Percentiles rank a stretch among this genome's conserved stretches.
phyloP scores from a whole-genome alignment of 2,888 invertebrate genomes.

The Tanytarsus gracilentus region DNA sequence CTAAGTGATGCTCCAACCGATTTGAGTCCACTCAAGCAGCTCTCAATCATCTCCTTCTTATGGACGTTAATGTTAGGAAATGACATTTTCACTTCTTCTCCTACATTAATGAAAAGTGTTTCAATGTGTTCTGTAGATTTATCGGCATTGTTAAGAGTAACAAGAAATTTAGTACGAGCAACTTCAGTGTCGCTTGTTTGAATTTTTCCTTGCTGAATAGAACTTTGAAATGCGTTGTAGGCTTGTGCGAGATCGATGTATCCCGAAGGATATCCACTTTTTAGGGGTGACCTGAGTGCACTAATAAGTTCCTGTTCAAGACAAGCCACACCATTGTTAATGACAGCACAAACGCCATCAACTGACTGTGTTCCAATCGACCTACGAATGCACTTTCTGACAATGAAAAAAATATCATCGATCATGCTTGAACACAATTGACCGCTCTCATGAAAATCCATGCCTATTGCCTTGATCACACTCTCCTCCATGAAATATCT shows the following conservation, averaged over 20 bases:
- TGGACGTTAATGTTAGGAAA: slow-evolving; percentile 52
- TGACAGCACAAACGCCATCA: slow-evolving; percentile 91
- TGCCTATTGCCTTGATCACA: slow-evolving; percentile 77
- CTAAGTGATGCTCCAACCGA: slow-evolving; percentile 44
- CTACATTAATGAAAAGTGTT: slow-evolving; percentile 69
- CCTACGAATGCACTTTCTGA: slow-evolving; percentile 88
- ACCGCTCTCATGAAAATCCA: slow-evolving; percentile 66
- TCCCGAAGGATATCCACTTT: slow-evolving; percentile 66
- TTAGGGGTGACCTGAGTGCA: slow-evolving; percentile 61
- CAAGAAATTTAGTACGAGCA: slow-evolving; percentile 65
- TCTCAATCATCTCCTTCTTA: slow-evolving; percentile 63
- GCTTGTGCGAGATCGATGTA: slow-evolving; percentile 72
- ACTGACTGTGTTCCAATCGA: slow-evolving; percentile 84
- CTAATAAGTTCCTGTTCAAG: slow-evolving; percentile 77
- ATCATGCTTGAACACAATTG: slow-evolving; percentile 83
- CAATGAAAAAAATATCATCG: slow-evolving; percentile 95
- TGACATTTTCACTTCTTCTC: slow-evolving; percentile 57
- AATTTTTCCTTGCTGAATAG: slow-evolving; percentile 68
- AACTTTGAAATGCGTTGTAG: slow-evolving; percentile 71
- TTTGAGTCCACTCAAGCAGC: slow-evolving; percentile 52
- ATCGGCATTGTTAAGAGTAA: slow-evolving; percentile 80
- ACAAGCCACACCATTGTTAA: slow-evolving; percentile 83
- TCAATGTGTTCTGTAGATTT: slow-evolving; percentile 84
- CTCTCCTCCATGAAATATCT: slow-evolving; percentile 94
- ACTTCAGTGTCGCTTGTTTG: slow-evolving; percentile 73